Evolutionary conservation across 2,797 vertebrate genomes (phyloP), one percentile per base, ranked within the genome.

Genomic region (Amazona ochrocephala): DNA sequence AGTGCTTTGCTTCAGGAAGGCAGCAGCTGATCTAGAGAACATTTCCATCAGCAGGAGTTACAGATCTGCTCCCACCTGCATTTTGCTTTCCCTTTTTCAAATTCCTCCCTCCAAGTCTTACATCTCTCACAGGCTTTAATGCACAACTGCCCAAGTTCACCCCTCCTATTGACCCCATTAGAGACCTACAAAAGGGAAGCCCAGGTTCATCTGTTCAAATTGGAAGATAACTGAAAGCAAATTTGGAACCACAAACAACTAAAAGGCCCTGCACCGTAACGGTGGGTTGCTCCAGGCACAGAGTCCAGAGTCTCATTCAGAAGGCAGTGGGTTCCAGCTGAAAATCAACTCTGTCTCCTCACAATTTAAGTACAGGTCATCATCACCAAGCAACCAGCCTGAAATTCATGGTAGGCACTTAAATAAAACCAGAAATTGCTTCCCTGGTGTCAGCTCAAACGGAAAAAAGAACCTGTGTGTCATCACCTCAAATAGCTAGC

Each of bases 361-460:
- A 86, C 92, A 94, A 70, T 96, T 96, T 95, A 94, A 96, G 85
- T 81, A 97, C 75, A 95, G 96, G 95, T 95, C 87, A 89, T 88
- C 89, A 70, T 92, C 89, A 60, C 56, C 56, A 94, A 91, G 95
- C 85, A 95, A 72, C 84, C 71, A 68, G 51, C 58, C 51, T 92
- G 79, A 89, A 94, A 94, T 95, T 94, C 90, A 88, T 68, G 37
- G 85, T 53, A 89, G 90, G 66, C 24, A 91, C 84, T 93, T 97
- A 96, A 96, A 97, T 96, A 95, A 81, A 96, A 93, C 47, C 87
- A 93, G 65, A 97, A 97, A 97, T 96, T 96, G 90, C 85, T 96
- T 96, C 94, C 94, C 91, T 87, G 66, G 67, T 75, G 91, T 87
- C 89, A 26, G 37, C 70, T 92, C 60, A 72, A 93, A 95, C 77